Base-by-base conservation (phyloP, 2,113 vertebrate genomes). In the Podarcis cretensis region DNA sequence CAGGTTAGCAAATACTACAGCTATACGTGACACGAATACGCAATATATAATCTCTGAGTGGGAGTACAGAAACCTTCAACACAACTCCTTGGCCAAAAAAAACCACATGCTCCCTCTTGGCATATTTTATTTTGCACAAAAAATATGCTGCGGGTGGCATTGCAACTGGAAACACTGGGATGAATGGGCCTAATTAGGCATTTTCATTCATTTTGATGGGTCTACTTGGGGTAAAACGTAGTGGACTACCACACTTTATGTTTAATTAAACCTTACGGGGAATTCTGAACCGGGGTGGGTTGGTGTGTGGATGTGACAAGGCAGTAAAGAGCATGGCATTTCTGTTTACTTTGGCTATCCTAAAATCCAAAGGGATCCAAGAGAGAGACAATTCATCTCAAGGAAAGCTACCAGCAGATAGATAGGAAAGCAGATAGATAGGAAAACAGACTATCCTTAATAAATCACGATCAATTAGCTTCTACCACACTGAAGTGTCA, bases 341-440 rank as follows among this genome's bases (percentile, higher is more conserved):
- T 81, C 13, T 71, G 37, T 80, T 65, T 65, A 81, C 48, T 74
- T 57, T 37, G 25, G 48, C 54, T 37, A 25, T 63, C 16, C 7
- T 54, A 71, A 71, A 63, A 81, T 59, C 66, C 77, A 79, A 81
- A 59, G 68, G 68, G 68, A 87, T 87, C 86, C 79, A 87, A 21
- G 74, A 79, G 48, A 65, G 35, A 37, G 25, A 63, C 83, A 81
- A 35, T 85, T 81, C 83, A 65, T 80, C 68, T 68, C 25, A 21
- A 5, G 27, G 77, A 65, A 80, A 71, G 77, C 35, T 80, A 73
- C 30, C 43, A 66, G 66, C 83, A 80, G 37, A 81, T n/a, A 84
- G 76, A 30, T 40, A 27, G 77, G 76, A 73, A 89, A 66, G 66
- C 83, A 80, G 37, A 81, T n/a, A 84, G 76, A 30, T 40, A 27